Evolutionary conservation across 2,888 invertebrate species (phyloP).

Genomic region (Thereva unica): DNA sequence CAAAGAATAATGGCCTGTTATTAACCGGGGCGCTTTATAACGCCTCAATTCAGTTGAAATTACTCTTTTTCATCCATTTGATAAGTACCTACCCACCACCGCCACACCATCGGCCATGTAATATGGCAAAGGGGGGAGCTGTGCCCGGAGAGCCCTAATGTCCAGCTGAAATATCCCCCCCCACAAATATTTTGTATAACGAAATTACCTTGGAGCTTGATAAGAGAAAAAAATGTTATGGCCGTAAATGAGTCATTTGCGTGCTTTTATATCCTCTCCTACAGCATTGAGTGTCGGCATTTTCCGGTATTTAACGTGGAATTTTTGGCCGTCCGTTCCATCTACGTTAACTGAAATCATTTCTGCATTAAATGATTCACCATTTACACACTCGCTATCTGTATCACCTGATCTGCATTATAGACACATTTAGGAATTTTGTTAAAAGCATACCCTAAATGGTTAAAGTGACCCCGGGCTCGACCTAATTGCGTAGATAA

Average conservation of each 20-base stretch:
- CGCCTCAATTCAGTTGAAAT: no score
- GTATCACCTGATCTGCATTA: conserved; percentile 21
- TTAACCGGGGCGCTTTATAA: no score
- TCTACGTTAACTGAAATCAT: conserved; percentile 12
- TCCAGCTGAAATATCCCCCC: neutral
- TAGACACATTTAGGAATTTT: neutral
- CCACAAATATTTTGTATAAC: conserved; percentile 18
- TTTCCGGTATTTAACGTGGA: conserved; percentile 21
- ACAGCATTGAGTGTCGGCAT: neutral
- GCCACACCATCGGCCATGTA: no score
- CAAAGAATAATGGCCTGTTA: no score
- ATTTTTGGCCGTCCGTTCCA: neutral
- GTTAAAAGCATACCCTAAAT: no score
- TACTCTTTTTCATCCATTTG: no score
- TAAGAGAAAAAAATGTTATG: conserved; percentile 32
- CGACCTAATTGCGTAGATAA: no score
- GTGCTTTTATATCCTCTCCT: conserved; percentile 25
- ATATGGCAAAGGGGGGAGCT: neutral
- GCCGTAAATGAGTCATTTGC: conserved; percentile 35
- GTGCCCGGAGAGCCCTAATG: conserved; percentile 4
- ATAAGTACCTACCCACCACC: no score
- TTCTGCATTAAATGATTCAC: conserved; percentile 9
- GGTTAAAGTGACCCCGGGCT: no score
- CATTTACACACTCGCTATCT: conserved; percentile 17
- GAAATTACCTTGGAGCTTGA: conserved; percentile 30